Evolutionary conservation across 2,888 invertebrate species (phyloP), one percentile per base, ranked within the genome.

Genomic region (Dynastes hyllus): DNA sequence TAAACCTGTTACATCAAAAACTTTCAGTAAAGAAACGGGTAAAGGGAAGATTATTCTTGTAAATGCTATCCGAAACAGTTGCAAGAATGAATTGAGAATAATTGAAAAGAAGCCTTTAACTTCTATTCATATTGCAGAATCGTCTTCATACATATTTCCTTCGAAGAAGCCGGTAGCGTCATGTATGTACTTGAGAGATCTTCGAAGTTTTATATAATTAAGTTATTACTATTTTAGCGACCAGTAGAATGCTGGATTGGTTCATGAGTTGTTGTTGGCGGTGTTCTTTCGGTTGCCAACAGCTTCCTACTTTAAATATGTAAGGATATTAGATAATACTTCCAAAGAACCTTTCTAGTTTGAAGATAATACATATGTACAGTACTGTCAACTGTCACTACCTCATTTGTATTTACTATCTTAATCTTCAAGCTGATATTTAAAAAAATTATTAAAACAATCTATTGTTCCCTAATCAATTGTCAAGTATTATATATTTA

Each of bases 281-380:
- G 81, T 87, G 86, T 81, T 85, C 86, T 29, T 81, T 84, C 5
- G 86, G 86, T 32, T 87, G 86, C 76, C 87, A 86, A 80, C 83
- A 85, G 83, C 78, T 86, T 69, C 82, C 84, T 63, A 79, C 76
- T 45, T 76, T 80, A 71, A 80, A 81, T 79, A 71, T 71, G 29
- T 80, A 80, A 76, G 1, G 32, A 22, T 50, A 22, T 50, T 65
- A n/a, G 65, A 65, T 40, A 4, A 32, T 65, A 16, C 65, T 2
- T n/a, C 32, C 9, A 16, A 29, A n/a, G 8, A 32, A 32, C 27
- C 2, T 11, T 32, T 9, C 11, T 9, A 11, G 11, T 2, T 8
- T 45, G 45, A 11, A 45, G 11, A 11, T 45, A 8, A 45, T 32
- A 32, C 5, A 32, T 32, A 5, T 32, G 32, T 32, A 32, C 5